Conservation (phyloP, 2,888 invertebrate genomes). For the Blastobasis lacticolella region DNA sequence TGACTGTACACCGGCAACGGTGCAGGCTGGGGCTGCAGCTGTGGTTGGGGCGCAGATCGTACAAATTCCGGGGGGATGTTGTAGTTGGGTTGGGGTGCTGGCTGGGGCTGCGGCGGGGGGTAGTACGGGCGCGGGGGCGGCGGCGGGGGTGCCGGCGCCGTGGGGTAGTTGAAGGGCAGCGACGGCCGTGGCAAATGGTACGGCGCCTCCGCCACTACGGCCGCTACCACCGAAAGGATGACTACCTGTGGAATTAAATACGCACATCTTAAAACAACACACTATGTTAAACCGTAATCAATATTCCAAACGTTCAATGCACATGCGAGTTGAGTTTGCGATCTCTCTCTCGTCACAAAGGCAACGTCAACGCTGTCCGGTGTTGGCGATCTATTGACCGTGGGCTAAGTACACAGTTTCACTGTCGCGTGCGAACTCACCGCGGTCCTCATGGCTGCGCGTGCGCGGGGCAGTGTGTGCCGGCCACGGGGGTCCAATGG, state of each 20-base stretch:
- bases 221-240: conserved; percentile 47
- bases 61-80: conserved; percentile 6
- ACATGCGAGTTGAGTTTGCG: no score
- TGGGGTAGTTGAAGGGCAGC: conserved; percentile 37
- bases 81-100: conserved; percentile 10
- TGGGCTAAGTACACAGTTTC: conserved; percentile 34
- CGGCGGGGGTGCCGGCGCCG: conserved; percentile 24
- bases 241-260: conserved; percentile 38
- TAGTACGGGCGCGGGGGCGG: conserved; percentile 17
- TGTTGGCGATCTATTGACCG: conserved; percentile 14
- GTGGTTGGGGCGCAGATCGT: conserved; percentile 14
- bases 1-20: not conserved
- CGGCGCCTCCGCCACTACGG: conserved; percentile 53
- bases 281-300: no score
- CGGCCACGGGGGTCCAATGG: conserved; percentile 24
- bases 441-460: conserved; percentile 56
- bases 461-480: conserved; percentile 45
- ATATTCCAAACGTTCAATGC: no score
- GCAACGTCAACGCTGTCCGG: no score
- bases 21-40: conserved; percentile 7
- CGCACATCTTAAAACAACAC: no score
- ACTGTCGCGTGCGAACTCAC: conserved; percentile 52
- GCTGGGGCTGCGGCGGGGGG: conserved; percentile 10
- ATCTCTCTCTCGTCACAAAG: no score
- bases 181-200: conserved; percentile 56